A percentile compares a stretch with the other conserved stretches of the same genome.
Evolutionary conservation across 2,113 vertebrate species (phyloP).

Genomic region (Heptranchias perlo): DNA sequence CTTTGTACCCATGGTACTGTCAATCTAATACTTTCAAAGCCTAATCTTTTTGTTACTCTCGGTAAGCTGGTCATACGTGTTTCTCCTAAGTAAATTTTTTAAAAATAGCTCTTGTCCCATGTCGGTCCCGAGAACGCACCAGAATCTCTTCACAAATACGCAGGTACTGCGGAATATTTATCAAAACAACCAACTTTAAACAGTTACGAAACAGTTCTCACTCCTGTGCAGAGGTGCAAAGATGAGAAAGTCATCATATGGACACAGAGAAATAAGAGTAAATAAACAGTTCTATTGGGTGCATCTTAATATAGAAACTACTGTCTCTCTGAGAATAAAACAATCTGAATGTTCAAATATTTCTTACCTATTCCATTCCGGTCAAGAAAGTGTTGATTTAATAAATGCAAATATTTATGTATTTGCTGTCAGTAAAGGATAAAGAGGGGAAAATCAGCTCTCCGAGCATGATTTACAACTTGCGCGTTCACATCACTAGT

Average conservation of each 20-base stretch:
- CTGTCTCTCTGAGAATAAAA: neutral
- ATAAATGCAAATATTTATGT: neutral
- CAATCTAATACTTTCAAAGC: conserved; percentile 60
- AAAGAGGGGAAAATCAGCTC: neutral
- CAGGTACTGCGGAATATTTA: neutral
- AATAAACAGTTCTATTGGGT: neutral
- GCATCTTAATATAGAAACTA: neutral
- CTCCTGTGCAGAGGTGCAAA: neutral
- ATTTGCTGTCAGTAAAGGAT: neutral
- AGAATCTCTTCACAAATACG: neutral
- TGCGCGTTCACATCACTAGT: conserved; percentile 56
- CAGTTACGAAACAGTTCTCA: no score
- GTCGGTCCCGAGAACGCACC: neutral
- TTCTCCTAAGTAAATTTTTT: conserved; percentile 39
- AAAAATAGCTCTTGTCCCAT: neutral
- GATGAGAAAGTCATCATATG: no score
- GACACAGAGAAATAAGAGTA: neutral
- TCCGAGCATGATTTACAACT: conserved; percentile 39
- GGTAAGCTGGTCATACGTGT: conserved; percentile 55
- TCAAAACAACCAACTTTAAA: no score
- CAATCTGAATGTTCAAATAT: neutral
- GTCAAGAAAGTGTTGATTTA: neutral
- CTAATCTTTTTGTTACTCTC: conserved; percentile 51
- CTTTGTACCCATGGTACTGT: conserved; percentile 61
- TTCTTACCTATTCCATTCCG: neutral